Evolutionary conservation across 2,113 vertebrate species (phyloP), one percentile per base, ranked within the genome.

Genomic region (Melanostigma gelatinosum): DNA sequence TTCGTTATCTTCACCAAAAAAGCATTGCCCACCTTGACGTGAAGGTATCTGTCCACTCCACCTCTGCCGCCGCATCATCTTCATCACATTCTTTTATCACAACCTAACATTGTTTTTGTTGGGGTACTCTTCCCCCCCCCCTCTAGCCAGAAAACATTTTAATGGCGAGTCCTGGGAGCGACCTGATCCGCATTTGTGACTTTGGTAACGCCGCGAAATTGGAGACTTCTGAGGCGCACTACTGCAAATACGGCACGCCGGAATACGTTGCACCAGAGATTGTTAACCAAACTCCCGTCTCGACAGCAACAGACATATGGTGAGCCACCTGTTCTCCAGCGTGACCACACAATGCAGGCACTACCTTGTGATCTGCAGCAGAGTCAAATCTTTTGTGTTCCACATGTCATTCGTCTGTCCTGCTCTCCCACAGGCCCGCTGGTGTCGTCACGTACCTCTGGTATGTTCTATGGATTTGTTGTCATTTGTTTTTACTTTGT

Each of bases 261-360:
- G 98, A 99, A 92, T 99, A 97, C 0, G 95, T 98, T 11, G 96
- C 97, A 0, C 98, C 98, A 0, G 98, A 99, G 94, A 97, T 99
- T 10, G 95, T 98, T 82, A 97, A 97, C 93, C 98, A 99, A 94
- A 97, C 94, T 44, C 97, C 98, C 0, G 92, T 99, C 84, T 97
- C 97, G 82, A 93, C 92, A 1, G 97, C 97, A 92, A 97, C 98
- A 0, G 98, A 99, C 76, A 95, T 99, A 92, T 99, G 98, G 98
- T 99, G 89, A 88, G 90, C 81, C 79, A 83, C 75, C 79, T 85
- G 77, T 64, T 87, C 52, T 24, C 32, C 15, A 24, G 73, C 50
- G 34, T 65, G 55, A 73, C 36, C 32, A 13, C 65, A 55, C 62
- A 20, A 75, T 50, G 64, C 44, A 69, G 34, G 32, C 48, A 8